phyloP scores from a whole-genome alignment of 2,113 vertebrate genomes.

The Raja brachyura region DNA sequence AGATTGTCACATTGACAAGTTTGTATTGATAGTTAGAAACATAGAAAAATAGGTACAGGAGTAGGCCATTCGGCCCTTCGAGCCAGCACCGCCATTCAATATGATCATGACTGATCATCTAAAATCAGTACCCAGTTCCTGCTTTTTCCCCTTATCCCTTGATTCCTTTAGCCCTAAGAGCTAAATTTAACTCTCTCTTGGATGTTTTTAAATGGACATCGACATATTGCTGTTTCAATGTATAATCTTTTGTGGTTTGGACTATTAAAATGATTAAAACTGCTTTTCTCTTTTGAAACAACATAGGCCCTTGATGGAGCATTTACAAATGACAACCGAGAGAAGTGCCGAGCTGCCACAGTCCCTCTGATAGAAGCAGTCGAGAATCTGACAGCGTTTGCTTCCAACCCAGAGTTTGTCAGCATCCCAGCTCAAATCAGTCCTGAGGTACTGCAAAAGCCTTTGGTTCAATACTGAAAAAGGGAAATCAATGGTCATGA shows the following conservation, averaged over 20 bases:
- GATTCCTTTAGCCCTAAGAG: too few species aligned
- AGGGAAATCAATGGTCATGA: too few species aligned
- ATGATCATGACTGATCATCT: too few species aligned
- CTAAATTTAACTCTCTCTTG: too few species aligned
- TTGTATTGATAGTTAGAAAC: neutral
- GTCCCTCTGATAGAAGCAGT: constrained; percentile 89
- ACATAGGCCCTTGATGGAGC: constrained; percentile 82
- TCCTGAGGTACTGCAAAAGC: constrained; percentile 64
- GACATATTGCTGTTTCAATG: neutral
- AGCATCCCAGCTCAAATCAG: constrained; percentile 92
- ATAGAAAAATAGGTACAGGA: neutral
- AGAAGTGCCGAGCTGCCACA: constrained; percentile 79
- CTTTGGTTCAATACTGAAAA: neutral
- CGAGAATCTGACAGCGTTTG: constrained; percentile 91
- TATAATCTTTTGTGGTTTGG: too few species aligned
- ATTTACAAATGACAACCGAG: constrained; percentile 84
- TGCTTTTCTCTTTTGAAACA: neutral
- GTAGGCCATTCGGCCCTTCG: too few species aligned
- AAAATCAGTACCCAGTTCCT: too few species aligned
- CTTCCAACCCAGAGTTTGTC: constrained; percentile 91
- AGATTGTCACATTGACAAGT: neutral
- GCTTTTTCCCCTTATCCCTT: too few species aligned
- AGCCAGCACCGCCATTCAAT: too few species aligned
- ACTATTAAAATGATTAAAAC: neutral
- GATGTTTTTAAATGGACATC: too few species aligned